Base-by-base conservation (phyloP, 2,888 invertebrate species). In the Nebria brevicollis region DNA sequence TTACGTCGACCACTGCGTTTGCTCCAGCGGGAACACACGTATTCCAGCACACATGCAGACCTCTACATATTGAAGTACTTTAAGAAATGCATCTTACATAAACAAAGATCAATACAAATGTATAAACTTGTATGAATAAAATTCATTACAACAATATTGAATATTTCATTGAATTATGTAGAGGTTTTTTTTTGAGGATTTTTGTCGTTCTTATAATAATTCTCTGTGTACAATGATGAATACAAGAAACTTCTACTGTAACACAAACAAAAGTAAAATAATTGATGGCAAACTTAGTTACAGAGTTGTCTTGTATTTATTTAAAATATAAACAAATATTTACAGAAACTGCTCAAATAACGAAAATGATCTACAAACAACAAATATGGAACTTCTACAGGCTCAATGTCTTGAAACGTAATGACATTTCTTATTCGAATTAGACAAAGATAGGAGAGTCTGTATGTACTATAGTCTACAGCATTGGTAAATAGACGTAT, bases 251-350 rank as follows among this genome's bases (percentile, higher is more conserved):
- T 54, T 54, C 8, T 54, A 8, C 13, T 8, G 54, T 11, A 54
- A 54, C 8, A 54, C 54, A 54, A 54, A 54, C 54, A 54, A 54
- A 54, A 54, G 68, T 26, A 68, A 72, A 26, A 70, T 74, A 78
- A 78, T 78, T 78, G 74, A 74, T 78, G 66, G 66, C 34, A 74
- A 78, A 78, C 65, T 78, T 66, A 74, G 72, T 78, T 64, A 74
- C 64, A 54, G 78, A 42, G 72, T 77, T 65, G 0, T 54, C 72
- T 54, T 77, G 77, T 77, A 70, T 77, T 64, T 77, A 64, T 77
- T 34, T 77, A 77, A 72, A 77, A 77, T 77, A 77, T 77, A 72
- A 76, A 72, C 70, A 54, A 41, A 41, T 73, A 73, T 73, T 65
- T 66, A 77, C 34, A 34, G 34, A 34, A 2, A 34, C 34, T 34